Evolutionary conservation across 2,888 invertebrate species (phyloP).

Genomic region (Metopia argyrocephala): DNA sequence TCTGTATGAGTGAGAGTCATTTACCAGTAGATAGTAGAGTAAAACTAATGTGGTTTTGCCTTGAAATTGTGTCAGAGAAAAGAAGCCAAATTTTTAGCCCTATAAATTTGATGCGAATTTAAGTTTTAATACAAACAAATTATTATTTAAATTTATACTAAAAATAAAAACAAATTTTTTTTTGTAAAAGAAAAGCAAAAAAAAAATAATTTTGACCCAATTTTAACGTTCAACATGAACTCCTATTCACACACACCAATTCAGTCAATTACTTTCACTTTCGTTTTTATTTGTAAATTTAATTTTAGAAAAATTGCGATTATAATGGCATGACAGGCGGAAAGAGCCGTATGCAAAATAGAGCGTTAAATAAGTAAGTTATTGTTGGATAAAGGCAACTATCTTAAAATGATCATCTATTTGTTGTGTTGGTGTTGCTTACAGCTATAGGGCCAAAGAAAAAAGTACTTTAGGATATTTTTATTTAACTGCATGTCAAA

Average conservation of each 20-base stretch:
- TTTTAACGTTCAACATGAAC: slow-evolving; percentile 7
- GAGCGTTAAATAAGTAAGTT: too few species aligned
- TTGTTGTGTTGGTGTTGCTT: too few species aligned
- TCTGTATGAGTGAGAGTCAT: neutral
- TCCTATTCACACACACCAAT: neutral
- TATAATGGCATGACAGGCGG: neutral
- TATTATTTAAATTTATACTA: neutral
- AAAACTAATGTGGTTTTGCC: neutral
- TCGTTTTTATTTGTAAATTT: slow-evolving; percentile 12
- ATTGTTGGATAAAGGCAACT: too few species aligned
- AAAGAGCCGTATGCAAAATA: neutral
- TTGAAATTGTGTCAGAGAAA: slow-evolving; percentile 17
- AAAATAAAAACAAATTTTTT: neutral
- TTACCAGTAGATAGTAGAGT: neutral
- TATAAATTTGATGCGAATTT: neutral
- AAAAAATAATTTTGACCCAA: slow-evolving; percentile 28
- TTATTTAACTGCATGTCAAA: too few species aligned
- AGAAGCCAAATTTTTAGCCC: neutral
- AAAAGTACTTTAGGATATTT: too few species aligned
- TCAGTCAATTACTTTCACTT: slow-evolving; percentile 40
- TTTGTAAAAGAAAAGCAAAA: neutral
- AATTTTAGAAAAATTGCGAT: neutral
- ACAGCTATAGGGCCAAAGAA: too few species aligned
- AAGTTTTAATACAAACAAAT: slow-evolving; percentile 7
- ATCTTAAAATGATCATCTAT: too few species aligned